A percentile compares a stretch with the other conserved stretches of the same genome.
Evolutionary conservation across 2,888 invertebrate genomes (phyloP).

Genomic region (Drosophila incognita): DNA sequence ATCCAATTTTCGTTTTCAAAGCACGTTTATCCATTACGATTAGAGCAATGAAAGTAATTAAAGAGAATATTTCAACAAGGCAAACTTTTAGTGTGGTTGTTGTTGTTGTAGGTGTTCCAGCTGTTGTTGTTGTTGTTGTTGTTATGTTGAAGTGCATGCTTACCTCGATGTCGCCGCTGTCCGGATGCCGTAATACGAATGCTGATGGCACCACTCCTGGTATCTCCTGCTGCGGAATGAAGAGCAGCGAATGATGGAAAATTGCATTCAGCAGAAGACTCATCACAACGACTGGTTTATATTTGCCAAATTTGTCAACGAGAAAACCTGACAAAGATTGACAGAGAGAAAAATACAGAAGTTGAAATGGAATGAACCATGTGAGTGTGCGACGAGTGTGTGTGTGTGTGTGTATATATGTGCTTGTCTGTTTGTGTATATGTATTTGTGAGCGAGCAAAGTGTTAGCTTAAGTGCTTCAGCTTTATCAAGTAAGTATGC

Average conservation of each 20-base stretch:
- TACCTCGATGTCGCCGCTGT: constrained; percentile 90
- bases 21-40: constrained; percentile 33
- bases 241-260: constrained; percentile 91
- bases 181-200: constrained; percentile 91
- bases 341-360: constrained; percentile 11
- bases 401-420: not conserved
- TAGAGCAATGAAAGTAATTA: constrained; percentile 42
- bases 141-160: constrained; percentile 43
- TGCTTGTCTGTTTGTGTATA: not conserved
- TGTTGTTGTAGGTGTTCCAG: not conserved
- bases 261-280: constrained; percentile 91
- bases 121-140: not conserved
- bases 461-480: constrained; percentile 42
- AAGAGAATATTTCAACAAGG: constrained; percentile 30
- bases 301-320: constrained; percentile 94
- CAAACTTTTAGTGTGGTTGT: constrained; percentile 13
- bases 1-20: constrained; percentile 26
- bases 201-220: constrained; percentile 91
- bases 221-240: constrained; percentile 92
- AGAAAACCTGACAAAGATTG: constrained; percentile 88
- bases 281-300: constrained; percentile 92
- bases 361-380: constrained; percentile 30
- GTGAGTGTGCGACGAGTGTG: not conserved
- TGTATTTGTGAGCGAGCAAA: constrained; percentile 25
- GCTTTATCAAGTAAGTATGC: constrained; percentile 50